Conservation (phyloP, 2,797 vertebrate genomes). For the Denticeps clupeoides region DNA sequence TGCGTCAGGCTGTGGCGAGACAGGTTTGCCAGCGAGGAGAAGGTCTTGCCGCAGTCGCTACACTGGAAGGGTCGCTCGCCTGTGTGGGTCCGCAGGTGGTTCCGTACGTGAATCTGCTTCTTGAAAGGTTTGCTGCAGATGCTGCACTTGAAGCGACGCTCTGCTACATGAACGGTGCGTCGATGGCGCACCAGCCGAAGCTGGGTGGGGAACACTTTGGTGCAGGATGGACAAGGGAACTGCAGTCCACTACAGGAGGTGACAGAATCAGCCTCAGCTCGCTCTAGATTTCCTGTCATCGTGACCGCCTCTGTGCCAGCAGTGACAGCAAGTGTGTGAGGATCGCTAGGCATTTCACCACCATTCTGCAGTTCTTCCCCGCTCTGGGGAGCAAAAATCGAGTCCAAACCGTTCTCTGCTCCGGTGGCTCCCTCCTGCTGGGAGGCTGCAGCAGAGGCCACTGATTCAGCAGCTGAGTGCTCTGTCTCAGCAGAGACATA, state of each 20-base stretch:
- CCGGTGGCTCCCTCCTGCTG: constrained; percentile 10
- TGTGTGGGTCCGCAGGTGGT: constrained; percentile 80
- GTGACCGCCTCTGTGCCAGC: background rate
- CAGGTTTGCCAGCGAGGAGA: constrained; percentile 76
- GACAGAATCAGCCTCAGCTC: constrained; percentile 4
- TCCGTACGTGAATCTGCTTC: constrained; percentile 76
- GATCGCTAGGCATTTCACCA: constrained; percentile 3
- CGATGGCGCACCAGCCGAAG: constrained; percentile 69
- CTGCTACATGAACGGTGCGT: constrained; percentile 56
- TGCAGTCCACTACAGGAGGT: constrained; percentile 14
- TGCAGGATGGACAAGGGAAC: constrained; percentile 64
- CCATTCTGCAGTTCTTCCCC: constrained; percentile 6
- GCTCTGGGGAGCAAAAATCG: constrained; percentile 9
- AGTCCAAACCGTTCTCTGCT: constrained; percentile 23
- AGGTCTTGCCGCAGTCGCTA: constrained; percentile 74
- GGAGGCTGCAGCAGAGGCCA: constrained; percentile 16
- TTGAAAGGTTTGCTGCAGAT: constrained; percentile 78
- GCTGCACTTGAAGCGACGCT: constrained; percentile 72
- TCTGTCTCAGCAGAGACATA: constrained; percentile 1
- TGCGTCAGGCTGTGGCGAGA: constrained; percentile 80
- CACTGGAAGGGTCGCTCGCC: constrained; percentile 83
- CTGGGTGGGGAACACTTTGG: constrained; percentile 63
- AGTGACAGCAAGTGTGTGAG: background rate
- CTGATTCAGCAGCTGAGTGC: background rate
- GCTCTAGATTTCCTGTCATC: background rate